A percentile compares a stretch with the other conserved stretches of the same genome.
Conservation (phyloP, 2,888 invertebrate genomes). For the Luperina testacea region DNA sequence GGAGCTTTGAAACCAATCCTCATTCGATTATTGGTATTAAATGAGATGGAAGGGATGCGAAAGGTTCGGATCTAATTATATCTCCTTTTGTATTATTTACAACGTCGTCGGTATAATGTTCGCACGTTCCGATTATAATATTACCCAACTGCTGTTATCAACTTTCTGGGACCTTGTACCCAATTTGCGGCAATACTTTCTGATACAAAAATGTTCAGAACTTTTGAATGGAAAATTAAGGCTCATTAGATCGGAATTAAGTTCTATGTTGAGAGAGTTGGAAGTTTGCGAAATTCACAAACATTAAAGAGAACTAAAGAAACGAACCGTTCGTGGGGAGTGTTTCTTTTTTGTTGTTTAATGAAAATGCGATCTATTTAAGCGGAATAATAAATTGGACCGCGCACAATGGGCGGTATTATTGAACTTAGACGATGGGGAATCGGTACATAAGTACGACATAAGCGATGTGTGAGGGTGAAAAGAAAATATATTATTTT, state of each 20-base stretch:
- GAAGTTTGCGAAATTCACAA: constrained; percentile 53
- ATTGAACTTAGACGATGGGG: constrained; percentile 49
- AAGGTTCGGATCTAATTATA: constrained; percentile 61
- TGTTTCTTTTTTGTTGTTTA: constrained; percentile 31
- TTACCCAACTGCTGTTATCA: constrained; percentile 32
- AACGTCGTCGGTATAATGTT: constrained; percentile 12
- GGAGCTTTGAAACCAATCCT: constrained; percentile 63
- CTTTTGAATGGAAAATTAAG: constrained; percentile 58
- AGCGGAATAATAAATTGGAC: constrained; percentile 51
- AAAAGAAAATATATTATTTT: constrained; percentile 72
- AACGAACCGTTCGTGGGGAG: constrained; percentile 25
- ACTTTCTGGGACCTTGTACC: constrained; percentile 46
- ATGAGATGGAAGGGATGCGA: constrained; percentile 63
- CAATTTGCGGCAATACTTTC: constrained; percentile 57
- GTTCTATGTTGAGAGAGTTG: constrained; percentile 49
- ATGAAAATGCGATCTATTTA: constrained; percentile 49
- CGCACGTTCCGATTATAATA: constrained; percentile 23
- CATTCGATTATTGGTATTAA: constrained; percentile 67
- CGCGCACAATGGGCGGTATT: constrained; percentile 48
- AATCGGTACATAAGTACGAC: constrained; percentile 51
- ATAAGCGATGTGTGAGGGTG: constrained; percentile 72
- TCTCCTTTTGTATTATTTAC: constrained; percentile 43
- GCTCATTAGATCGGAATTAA: constrained; percentile 63
- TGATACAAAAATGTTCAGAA: constrained; percentile 54
- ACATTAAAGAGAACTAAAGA: constrained; percentile 53